phyloP scores from a whole-genome alignment of 2,888 invertebrate genomes.

The Parnassius smintheus region DNA sequence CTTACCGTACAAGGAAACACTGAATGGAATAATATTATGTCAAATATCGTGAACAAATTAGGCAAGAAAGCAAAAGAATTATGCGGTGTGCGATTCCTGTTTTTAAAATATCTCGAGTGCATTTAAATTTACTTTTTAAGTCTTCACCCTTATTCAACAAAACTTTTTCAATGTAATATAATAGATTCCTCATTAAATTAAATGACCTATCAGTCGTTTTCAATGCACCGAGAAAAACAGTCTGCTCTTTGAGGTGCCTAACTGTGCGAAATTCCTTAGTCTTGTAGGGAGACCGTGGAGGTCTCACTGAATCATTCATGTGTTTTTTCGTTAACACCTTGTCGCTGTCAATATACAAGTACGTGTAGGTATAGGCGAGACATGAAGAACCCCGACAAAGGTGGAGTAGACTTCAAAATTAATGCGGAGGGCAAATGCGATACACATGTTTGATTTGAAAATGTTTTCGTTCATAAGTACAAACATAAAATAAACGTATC shows the following conservation, averaged over 20 bases:
- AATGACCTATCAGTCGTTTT: conserved; percentile 72
- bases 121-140: conserved; percentile 21
- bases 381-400: conserved; percentile 49
- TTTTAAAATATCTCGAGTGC: not conserved
- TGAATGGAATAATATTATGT: not conserved
- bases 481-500: too few species aligned
- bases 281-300: conserved; percentile 66
- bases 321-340: conserved; percentile 75
- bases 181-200: conserved; percentile 67
- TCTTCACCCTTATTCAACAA: not conserved
- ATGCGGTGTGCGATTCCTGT: too few species aligned
- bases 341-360: conserved; percentile 65
- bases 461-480: too few species aligned
- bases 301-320: conserved; percentile 79
- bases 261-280: conserved; percentile 72
- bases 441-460: too few species aligned
- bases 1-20: not conserved
- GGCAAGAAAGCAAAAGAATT: too few species aligned
- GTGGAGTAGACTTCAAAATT: conserved; percentile 12
- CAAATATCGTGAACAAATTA: not conserved
- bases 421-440: not conserved
- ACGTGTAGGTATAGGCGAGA: conserved; percentile 51
- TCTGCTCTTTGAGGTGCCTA: conserved; percentile 60
- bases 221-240: conserved; percentile 61
- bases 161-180: conserved; percentile 25